A percentile compares a stretch with the other conserved stretches of the same genome.
These are phyloP conservation scores for Ethmia dodecea DNA, from an alignment of 2,888 invertebrate species.

Conservation along the genomic window DNA sequence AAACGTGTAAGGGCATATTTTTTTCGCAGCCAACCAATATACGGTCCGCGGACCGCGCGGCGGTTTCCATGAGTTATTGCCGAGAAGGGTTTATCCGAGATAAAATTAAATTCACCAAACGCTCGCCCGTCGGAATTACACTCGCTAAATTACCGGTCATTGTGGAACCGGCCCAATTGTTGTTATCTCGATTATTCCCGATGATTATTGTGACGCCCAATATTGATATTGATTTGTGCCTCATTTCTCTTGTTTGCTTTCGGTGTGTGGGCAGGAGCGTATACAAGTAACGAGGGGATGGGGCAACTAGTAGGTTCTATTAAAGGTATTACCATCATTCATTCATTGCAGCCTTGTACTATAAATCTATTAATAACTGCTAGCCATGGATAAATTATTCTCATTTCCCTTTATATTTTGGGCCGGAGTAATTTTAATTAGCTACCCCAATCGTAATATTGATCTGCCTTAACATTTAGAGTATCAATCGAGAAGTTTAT, in stretches of 20 bases:
- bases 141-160: slow-evolving; percentile 60
- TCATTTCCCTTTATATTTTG: too few species aligned
- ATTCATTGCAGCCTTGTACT: too few species aligned
- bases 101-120: slow-evolving; percentile 60
- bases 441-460: too few species aligned
- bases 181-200: slow-evolving; percentile 42
- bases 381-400: too few species aligned
- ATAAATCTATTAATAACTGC: too few species aligned
- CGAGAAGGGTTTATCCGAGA: slow-evolving; percentile 42
- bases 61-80: slow-evolving; percentile 53
- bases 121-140: slow-evolving; percentile 42
- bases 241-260: slow-evolving; percentile 21
- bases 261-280: slow-evolving; percentile 4
- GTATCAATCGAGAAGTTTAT: too few species aligned
- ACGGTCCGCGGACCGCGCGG: slow-evolving; percentile 22
- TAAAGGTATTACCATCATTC: too few species aligned
- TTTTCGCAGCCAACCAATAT: slow-evolving; percentile 6
- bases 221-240: slow-evolving; percentile 48
- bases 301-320: too few species aligned
- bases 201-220: slow-evolving; percentile 43
- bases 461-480: too few species aligned
- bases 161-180: slow-evolving; percentile 39
- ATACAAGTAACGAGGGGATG: neutral
- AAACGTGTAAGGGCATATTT: slow-evolving; percentile 5
- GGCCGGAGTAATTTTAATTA: too few species aligned